A percentile compares a stretch with the other conserved stretches of the same genome.
Evolutionary conservation across 1,140 invertebrate genomes (phyloP).

Genomic region (Pogonomyrmex californicus): DNA sequence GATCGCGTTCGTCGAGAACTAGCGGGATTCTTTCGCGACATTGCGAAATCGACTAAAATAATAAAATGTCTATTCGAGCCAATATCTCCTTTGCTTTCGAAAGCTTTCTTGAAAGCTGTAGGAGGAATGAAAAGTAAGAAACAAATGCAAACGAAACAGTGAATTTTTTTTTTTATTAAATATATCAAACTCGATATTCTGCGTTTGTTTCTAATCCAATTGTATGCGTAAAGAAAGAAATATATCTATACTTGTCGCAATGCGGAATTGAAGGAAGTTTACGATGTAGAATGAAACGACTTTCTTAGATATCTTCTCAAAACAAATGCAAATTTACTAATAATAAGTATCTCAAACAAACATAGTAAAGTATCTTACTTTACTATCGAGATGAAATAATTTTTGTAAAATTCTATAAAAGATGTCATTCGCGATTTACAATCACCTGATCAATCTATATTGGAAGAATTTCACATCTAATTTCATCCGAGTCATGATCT

Average conservation of each 20-base stretch:
- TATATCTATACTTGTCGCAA: neutral
- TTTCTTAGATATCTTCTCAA: neutral
- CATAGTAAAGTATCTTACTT: no score
- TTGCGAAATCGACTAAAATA: neutral
- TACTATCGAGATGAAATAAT: slow-evolving; percentile 1
- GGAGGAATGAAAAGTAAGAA: neutral
- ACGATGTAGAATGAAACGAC: neutral
- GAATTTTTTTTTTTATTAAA: no score
- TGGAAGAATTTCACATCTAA: neutral
- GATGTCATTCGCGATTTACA: neutral
- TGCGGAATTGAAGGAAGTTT: neutral
- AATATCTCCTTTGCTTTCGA: neutral
- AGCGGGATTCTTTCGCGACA: neutral
- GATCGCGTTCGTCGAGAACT: slow-evolving; percentile 1
- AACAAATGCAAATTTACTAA: neutral
- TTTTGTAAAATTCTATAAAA: neutral
- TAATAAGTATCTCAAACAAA: neutral
- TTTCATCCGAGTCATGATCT: neutral
- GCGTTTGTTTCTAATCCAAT: neutral
- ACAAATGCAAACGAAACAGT: neutral
- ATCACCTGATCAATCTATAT: neutral
- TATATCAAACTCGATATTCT: neutral
- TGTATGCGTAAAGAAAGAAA: neutral
- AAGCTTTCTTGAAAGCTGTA: neutral
- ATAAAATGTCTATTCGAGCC: neutral